These are phyloP conservation scores for Heliothis virescens DNA, from an alignment of 1,140 invertebrate genomes.

Conservation along the genomic window DNA sequence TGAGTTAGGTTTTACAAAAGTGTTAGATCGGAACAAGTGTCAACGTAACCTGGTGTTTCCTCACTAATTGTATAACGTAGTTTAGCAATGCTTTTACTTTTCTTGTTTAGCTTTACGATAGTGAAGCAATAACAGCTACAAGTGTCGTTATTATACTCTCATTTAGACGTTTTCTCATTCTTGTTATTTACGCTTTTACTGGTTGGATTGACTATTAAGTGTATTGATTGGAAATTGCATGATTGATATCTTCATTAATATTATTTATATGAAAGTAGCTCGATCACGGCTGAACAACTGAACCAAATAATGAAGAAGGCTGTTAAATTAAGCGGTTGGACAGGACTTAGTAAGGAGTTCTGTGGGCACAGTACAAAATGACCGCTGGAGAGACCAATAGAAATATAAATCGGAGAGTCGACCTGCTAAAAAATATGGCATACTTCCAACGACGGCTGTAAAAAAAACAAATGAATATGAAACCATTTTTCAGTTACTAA, in stretches of 20 bases:
- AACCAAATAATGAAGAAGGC: too few species aligned
- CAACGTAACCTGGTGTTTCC: slow-evolving; percentile 54
- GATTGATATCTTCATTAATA: not conserved
- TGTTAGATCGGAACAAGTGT: slow-evolving; percentile 27
- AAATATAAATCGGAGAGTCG: too few species aligned
- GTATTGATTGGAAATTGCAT: not conserved
- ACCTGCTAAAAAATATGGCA: too few species aligned
- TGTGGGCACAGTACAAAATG: too few species aligned
- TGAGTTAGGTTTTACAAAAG: slow-evolving; percentile 31
- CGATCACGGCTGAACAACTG: too few species aligned
- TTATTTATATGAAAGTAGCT: not conserved
- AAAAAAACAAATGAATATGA: too few species aligned
- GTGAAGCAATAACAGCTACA: slow-evolving; percentile 21
- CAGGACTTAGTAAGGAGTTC: too few species aligned
- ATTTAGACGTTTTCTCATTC: slow-evolving; percentile 24
- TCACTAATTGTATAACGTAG: slow-evolving; percentile 70
- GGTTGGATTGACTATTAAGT: not conserved
- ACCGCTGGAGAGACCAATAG: too few species aligned
- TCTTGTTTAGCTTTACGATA: slow-evolving; percentile 62
- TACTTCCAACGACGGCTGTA: too few species aligned
- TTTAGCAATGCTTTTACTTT: slow-evolving; percentile 65
- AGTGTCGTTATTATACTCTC: slow-evolving; percentile 1
- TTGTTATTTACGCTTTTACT: slow-evolving; percentile 1
- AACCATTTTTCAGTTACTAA: too few species aligned
- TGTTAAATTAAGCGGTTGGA: too few species aligned